phyloP scores from a whole-genome alignment of 2,888 invertebrate species.

The Ctena decussata region DNA sequence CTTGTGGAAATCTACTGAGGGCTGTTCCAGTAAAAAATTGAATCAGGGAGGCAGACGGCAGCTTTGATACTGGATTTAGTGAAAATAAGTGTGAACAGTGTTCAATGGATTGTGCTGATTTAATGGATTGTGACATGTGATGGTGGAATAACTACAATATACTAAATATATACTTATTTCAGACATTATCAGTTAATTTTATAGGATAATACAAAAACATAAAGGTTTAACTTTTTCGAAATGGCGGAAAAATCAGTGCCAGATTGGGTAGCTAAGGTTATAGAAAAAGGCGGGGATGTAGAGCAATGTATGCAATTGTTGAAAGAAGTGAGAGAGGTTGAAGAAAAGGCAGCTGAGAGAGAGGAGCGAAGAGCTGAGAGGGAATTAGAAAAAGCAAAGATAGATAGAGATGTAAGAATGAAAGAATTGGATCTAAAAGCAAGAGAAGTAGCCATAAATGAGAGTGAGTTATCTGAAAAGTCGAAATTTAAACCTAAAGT shows the following conservation, averaged over 20 bases:
- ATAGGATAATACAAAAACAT: no score
- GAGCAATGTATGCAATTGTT: not conserved
- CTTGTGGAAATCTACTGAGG: no score
- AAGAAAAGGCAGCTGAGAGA: conserved; percentile 10
- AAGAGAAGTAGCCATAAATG: not conserved
- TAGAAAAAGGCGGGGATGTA: conserved; percentile 5
- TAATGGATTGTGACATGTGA: no score
- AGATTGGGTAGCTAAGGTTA: not conserved
- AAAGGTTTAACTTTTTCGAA: no score
- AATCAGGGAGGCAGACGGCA: no score
- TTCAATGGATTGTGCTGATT: no score
- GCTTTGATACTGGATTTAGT: no score
- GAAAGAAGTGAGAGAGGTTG: not conserved
- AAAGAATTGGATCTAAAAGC: not conserved
- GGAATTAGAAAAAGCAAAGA: not conserved
- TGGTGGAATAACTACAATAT: no score
- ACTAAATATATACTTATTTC: no score
- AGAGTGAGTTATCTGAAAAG: not conserved
- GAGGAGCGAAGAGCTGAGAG: not conserved
- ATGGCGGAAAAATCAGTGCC: not conserved
- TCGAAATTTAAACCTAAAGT: not conserved
- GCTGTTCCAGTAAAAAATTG: no score
- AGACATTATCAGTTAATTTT: no score
- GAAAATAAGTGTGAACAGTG: no score
- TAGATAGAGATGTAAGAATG: not conserved